phyloP scores from a whole-genome alignment of 2,113 vertebrate genomes.

The Eretmochelys imbricata region DNA sequence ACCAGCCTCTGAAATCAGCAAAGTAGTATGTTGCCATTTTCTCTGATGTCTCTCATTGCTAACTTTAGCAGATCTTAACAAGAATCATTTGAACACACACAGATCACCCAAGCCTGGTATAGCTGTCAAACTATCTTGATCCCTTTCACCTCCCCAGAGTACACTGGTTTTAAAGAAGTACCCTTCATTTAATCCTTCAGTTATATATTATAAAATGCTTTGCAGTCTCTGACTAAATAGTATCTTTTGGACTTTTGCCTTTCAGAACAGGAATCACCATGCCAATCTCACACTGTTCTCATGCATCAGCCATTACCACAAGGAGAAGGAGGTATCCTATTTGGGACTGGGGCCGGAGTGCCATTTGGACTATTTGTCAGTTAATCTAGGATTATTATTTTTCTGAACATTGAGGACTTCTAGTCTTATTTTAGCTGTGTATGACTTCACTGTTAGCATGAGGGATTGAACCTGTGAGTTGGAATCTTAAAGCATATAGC shows the following conservation, averaged over 20 bases:
- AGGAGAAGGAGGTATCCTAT: neutral
- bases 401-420: neutral
- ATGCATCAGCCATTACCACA: neutral
- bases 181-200: neutral
- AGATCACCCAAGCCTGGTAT: neutral
- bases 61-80: constrained; percentile 57
- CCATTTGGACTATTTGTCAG: neutral
- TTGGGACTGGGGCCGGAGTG: neutral
- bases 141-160: neutral
- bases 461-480: rapidly evolving
- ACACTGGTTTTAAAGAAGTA: neutral
- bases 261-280: neutral
- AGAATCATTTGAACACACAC: constrained; percentile 4
- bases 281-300: neutral
- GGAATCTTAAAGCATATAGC: neutral
- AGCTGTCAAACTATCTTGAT: constrained; percentile 13
- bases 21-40: constrained; percentile 24
- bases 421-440: neutral
- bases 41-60: constrained; percentile 46
- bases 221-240: neutral
- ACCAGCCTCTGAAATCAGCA: constrained; percentile 28
- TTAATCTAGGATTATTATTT: neutral
- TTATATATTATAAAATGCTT: neutral
- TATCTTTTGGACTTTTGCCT: neutral
- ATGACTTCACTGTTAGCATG: neutral